Evolutionary conservation across 2,888 invertebrate genomes (phyloP).

Genomic region (Tetragonula carbonaria): DNA sequence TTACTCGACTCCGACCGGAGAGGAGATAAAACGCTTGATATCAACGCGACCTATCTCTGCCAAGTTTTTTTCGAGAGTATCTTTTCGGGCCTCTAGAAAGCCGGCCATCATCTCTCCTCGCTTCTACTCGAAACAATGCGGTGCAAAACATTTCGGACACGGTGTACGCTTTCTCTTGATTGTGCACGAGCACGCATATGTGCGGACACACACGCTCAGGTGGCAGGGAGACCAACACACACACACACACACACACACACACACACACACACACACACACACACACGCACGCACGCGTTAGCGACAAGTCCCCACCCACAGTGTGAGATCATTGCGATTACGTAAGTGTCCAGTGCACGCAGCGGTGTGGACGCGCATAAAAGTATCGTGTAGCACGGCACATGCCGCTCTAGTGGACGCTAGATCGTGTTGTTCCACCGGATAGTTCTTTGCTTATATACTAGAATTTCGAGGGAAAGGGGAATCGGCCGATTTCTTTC

Average conservation of each 20-base stretch:
- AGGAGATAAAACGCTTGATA: conserved; percentile 31
- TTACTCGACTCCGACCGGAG: not conserved
- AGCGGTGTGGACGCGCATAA: conserved; percentile 69
- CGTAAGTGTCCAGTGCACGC: conserved; percentile 78
- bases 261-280: conserved; percentile 7
- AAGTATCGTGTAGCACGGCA: conserved; percentile 68
- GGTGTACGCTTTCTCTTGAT: conserved; percentile 22
- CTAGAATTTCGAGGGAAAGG: conserved; percentile 46
- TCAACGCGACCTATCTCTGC: conserved; percentile 29
- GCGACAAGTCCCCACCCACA: conserved; percentile 77
- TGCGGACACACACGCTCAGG: conserved; percentile 17
- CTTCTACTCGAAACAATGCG: conserved; percentile 15
- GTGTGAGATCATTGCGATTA: conserved; percentile 82
- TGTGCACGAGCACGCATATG: not conserved
- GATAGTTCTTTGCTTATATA: conserved; percentile 26
- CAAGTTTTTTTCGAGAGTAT: conserved; percentile 14
- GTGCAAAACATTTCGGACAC: conserved; percentile 49
- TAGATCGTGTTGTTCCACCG: conserved; percentile 52
- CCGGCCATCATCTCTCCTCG: conserved; percentile 12
- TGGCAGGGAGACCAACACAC: conserved; percentile 1
- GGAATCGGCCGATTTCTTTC: conserved; percentile 42
- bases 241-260: not conserved
- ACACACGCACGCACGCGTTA: conserved; percentile 23
- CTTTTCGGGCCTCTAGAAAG: conserved; percentile 42
- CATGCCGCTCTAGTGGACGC: conserved; percentile 61